A percentile compares a stretch with the other conserved stretches of the same genome.
These are phyloP conservation scores for Yoshiicerus persimilis DNA, from an alignment of 1,140 invertebrate genomes.

Conservation along the genomic window DNA sequence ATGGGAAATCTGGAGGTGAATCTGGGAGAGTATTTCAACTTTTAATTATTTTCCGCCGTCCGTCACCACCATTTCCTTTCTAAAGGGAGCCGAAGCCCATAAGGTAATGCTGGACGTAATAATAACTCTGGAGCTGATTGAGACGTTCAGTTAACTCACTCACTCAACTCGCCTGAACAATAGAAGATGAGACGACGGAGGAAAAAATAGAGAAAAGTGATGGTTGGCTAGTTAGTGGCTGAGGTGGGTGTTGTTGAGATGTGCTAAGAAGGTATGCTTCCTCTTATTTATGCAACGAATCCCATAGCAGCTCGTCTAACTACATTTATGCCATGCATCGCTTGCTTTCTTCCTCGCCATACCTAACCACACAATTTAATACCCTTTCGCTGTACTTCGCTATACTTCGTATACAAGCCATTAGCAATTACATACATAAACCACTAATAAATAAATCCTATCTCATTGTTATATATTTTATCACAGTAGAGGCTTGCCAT, in stretches of 20 bases:
- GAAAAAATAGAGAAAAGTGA: conserved; percentile 14
- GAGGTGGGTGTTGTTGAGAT: conserved; percentile 14
- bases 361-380: too few species aligned
- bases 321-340: conserved; percentile 9
- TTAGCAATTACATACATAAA: background rate
- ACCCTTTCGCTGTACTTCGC: background rate
- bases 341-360: background rate
- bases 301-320: conserved; percentile 14
- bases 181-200: background rate
- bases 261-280: conserved; percentile 15
- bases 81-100: background rate
- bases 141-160: conserved; percentile 9
- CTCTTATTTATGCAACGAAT: conserved; percentile 17
- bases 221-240: conserved; percentile 18
- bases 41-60: conserved; percentile 20
- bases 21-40: background rate
- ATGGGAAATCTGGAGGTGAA: background rate
- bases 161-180: background rate
- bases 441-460: background rate
- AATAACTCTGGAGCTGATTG: conserved; percentile 17
- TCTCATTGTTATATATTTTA: background rate
- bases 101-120: background rate
- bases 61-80: conserved; percentile 5
- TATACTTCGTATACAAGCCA: too few species aligned
- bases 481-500: background rate